These are phyloP conservation scores for Drosophila bunnanda DNA, from an alignment of 2,888 invertebrate species.

Conservation along the genomic window DNA sequence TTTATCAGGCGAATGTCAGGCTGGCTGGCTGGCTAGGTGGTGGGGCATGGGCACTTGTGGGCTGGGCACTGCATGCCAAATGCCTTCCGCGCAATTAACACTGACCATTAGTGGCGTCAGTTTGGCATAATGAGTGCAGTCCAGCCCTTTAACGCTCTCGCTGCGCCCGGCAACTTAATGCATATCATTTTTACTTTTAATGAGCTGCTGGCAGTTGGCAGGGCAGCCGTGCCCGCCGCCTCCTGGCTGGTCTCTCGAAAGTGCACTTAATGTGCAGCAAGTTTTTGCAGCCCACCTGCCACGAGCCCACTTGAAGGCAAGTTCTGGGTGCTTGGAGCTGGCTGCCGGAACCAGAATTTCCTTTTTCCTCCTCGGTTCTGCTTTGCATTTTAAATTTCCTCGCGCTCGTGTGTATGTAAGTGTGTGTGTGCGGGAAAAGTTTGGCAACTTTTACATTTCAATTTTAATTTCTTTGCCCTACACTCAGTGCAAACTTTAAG, in stretches of 20 bases:
- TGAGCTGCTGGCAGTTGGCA: slow-evolving; percentile 66
- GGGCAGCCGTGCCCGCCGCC: slow-evolving; percentile 8
- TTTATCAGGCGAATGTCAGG: slow-evolving; percentile 63
- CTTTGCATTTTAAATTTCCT: slow-evolving; percentile 74
- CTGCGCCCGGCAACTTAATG: slow-evolving; percentile 71
- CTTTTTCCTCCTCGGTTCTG: slow-evolving; percentile 27
- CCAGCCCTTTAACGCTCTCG: slow-evolving; percentile 62
- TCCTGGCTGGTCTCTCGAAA: slow-evolving; percentile 45
- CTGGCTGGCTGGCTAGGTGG: slow-evolving; percentile 14
- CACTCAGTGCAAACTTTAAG: slow-evolving; percentile 63
- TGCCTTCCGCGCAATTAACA: slow-evolving; percentile 76
- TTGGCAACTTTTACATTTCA: slow-evolving; percentile 73
- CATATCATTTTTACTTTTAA: slow-evolving; percentile 77
- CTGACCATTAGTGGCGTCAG: slow-evolving; percentile 69
- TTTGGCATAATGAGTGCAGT: slow-evolving; percentile 69
- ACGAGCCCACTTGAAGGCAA: slow-evolving; percentile 63
- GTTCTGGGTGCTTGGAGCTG: slow-evolving; percentile 33
- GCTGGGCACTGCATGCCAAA: slow-evolving; percentile 46
- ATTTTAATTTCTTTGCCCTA: slow-evolving; percentile 72
- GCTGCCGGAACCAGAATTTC: slow-evolving; percentile 1
- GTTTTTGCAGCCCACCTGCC: slow-evolving; percentile 69
- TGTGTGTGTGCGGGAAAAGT: slow-evolving; percentile 43
- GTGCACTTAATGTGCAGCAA: slow-evolving; percentile 75
- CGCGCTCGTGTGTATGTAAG: slow-evolving; percentile 8
- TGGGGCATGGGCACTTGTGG: neutral